A percentile compares a stretch with the other conserved stretches of the same genome.
These are phyloP conservation scores for Leptinotarsa defecta DNA, from an alignment of 1,140 invertebrate genomes.

Conservation along the genomic window DNA sequence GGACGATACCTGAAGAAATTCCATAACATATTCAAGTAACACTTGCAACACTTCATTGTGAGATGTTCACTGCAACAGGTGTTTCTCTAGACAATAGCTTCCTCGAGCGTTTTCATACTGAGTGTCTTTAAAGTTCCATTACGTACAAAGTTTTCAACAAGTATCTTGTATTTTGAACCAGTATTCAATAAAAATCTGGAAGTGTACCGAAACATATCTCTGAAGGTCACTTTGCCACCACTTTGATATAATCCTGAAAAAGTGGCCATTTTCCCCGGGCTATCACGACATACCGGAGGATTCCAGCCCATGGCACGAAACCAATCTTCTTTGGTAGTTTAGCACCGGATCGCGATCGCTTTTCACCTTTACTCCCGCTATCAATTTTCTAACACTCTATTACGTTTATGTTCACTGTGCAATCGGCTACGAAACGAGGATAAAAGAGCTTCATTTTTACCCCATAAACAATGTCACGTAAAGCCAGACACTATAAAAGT, in stretches of 20 bases:
- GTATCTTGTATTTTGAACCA: no score
- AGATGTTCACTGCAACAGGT: no score
- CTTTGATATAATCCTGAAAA: neutral
- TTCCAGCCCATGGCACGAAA: slow-evolving; percentile 43
- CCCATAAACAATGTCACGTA: slow-evolving; percentile 48
- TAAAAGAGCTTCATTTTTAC: slow-evolving; percentile 52
- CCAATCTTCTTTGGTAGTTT: slow-evolving; percentile 51
- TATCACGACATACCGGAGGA: slow-evolving; percentile 11
- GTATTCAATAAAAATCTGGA: no score
- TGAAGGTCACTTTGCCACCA: no score
- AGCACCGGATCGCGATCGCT: slow-evolving; percentile 48
- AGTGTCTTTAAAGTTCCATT: no score
- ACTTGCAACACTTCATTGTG: no score
- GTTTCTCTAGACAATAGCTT: no score
- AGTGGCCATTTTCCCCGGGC: neutral
- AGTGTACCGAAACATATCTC: no score
- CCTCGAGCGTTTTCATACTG: no score
- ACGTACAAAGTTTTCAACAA: no score
- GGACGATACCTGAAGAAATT: no score
- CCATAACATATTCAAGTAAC: no score
- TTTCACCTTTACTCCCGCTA: slow-evolving; percentile 53
- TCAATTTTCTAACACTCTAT: slow-evolving; percentile 52
- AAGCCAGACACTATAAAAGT: slow-evolving; percentile 45
- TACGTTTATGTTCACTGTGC: slow-evolving; percentile 48
- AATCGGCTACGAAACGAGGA: slow-evolving; percentile 48